Conservation (phyloP, 1,140 invertebrate genomes). For the Triops cancriformis region DNA sequence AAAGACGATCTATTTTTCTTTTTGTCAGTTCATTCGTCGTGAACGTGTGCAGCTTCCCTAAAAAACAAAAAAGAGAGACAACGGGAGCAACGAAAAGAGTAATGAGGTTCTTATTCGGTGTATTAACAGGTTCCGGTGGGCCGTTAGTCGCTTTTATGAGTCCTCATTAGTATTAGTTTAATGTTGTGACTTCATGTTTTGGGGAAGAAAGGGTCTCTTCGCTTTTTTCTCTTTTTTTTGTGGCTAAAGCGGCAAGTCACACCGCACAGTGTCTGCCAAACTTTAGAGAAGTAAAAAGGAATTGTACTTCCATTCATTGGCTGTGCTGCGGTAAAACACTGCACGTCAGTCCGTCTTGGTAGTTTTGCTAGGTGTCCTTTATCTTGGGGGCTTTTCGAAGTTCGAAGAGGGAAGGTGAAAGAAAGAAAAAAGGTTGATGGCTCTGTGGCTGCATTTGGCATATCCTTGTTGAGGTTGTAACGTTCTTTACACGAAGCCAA, state of each 20-base stretch:
- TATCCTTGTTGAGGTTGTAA: constrained; percentile 14
- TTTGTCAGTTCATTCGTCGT: too few relatives aligned
- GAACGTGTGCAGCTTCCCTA: too few relatives aligned
- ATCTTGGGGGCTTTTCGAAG: background rate
- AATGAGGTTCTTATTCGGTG: too few relatives aligned
- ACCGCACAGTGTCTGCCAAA: background rate
- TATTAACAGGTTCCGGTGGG: background rate
- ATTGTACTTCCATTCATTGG: background rate
- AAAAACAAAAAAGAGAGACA: too few relatives aligned
- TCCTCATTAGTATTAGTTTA: background rate
- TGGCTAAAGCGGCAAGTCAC: background rate
- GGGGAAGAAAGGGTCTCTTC: background rate
- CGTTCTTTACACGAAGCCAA: constrained; percentile 12
- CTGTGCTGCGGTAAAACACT: background rate
- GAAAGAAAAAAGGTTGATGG: background rate
- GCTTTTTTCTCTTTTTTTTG: background rate
- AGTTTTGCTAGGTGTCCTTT: background rate
- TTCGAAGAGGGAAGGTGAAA: background rate
- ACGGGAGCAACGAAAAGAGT: too few relatives aligned
- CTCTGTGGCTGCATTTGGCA: constrained; percentile 12
- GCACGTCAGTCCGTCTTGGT: background rate
- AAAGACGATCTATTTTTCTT: background rate
- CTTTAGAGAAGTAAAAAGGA: background rate
- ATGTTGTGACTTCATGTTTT: background rate
- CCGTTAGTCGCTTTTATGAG: background rate